Evolutionary conservation across 64 coral and sea anemone species (phyloP), one percentile per base, ranked within the genome.

Genomic region (Montipora efflorescens): DNA sequence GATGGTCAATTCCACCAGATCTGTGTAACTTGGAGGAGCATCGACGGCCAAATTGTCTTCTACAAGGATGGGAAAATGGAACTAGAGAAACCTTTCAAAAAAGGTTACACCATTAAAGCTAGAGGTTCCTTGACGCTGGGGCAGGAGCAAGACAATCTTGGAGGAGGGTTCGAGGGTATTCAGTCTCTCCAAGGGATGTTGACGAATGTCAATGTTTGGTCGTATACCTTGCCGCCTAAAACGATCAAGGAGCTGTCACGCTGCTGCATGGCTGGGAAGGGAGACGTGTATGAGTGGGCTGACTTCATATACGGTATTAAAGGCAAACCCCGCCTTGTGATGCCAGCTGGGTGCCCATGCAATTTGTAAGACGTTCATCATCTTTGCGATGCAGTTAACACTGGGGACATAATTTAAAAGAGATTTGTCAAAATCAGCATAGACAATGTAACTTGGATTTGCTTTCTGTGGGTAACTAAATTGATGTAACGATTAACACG

Each of bases 101-200:
- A 22, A 11, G 79, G 52, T 6, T 28, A 81, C 52, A 57, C 49
- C 1, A 16, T 87, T 47, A 69, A 46, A 9, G 88, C 93, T 61
- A 88, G 94, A 1, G 97, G 94, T 12, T 47, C 91, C 8, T 36
- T 70, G 28, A 28, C 28, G 28, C 28, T 28, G 28, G 28, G 28
- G 28, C 28, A 28, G 28, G 28, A 28, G 28, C 97, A 98, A 59
- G 97, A 98, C 59, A 74, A 47, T 25, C 36, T 98, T 13, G 94
- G 75, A 2, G 92, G 94, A 45, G 90, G 95, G 8, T 98, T 95
- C 73, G 81, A 90, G 3, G 76, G 81, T 8, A 91, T 79, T 64
- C 87, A 98, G 16, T 70, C 15, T n/a, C 20, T 22, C 67, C 67
- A 19, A 70, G 67, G 67, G 20, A 18, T n/a, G 15, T 8, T 70